Conservation (phyloP, 1,140 invertebrate species). For the Trichomalopsis sarcophagae region DNA sequence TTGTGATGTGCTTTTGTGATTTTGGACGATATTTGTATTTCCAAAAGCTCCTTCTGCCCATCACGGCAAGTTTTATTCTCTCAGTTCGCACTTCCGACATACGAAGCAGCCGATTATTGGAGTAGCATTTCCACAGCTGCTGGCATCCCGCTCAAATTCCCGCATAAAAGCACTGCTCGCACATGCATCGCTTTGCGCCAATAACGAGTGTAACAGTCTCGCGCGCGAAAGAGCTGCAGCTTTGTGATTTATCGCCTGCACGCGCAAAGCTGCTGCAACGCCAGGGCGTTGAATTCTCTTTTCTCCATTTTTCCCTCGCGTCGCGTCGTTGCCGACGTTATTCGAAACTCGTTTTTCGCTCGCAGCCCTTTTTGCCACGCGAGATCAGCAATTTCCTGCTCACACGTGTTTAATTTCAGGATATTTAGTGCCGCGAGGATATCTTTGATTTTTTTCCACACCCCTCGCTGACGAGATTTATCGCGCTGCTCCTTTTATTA, state of each 20-base stretch:
- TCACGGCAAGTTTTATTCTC: no score
- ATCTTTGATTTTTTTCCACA: neutral
- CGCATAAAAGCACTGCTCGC: neutral
- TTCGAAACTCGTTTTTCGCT: neutral
- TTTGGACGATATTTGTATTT: no score
- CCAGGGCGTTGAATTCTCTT: neutral
- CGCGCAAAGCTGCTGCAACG: neutral
- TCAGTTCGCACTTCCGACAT: neutral
- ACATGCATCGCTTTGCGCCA: neutral
- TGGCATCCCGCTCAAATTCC: neutral
- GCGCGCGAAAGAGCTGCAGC: neutral
- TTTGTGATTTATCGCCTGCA: neutral
- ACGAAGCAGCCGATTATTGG: neutral
- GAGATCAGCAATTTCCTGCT: neutral
- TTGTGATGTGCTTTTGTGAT: no score
- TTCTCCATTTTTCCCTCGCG: neutral
- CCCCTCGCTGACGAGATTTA: neutral
- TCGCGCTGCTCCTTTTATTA: neutral
- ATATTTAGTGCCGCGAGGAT: neutral
- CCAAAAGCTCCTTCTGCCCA: no score
- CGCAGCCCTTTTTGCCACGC: neutral
- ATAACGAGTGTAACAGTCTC: neutral
- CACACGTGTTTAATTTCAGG: neutral
- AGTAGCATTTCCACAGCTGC: neutral
- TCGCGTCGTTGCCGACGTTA: neutral